phyloP scores from a whole-genome alignment of 2,797 vertebrate genomes.

The Mico argentatus region DNA sequence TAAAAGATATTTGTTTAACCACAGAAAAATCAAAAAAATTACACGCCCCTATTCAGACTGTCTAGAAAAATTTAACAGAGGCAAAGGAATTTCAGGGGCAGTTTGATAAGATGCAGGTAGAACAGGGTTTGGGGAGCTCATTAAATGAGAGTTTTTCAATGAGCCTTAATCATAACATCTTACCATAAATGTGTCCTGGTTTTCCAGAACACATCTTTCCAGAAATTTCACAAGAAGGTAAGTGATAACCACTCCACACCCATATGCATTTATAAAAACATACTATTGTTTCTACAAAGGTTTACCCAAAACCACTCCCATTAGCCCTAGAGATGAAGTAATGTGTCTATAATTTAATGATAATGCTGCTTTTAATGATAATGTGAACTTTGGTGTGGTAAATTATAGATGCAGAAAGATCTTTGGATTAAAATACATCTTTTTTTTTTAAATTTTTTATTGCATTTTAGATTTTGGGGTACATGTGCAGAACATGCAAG shows the following conservation, averaged over 20 bases:
- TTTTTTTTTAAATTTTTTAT: too few relatives aligned
- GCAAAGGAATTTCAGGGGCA: background rate
- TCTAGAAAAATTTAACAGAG: background rate
- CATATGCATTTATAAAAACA: background rate
- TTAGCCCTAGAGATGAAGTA: background rate
- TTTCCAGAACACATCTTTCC: background rate
- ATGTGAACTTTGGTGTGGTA: background rate
- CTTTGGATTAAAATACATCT: background rate
- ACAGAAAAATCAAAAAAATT: slow-evolving; percentile 20
- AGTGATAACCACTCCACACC: background rate
- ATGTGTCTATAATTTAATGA: background rate
- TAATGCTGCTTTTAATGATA: slow-evolving; percentile 32
- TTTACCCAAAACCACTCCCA: background rate
- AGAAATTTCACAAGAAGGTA: background rate
- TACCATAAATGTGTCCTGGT: background rate
- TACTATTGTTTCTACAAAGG: background rate
- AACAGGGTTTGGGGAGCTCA: background rate
- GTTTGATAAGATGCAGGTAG: background rate
- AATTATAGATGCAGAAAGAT: background rate
- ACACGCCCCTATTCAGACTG: background rate
- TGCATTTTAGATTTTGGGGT: too few relatives aligned
- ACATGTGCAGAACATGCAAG: too few relatives aligned
- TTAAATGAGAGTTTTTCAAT: background rate
- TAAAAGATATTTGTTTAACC: slow-evolving; percentile 3
- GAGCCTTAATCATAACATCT: background rate